Percentiles rank a stretch among this genome's conserved stretches.
Evolutionary conservation across 2,113 vertebrate species (phyloP).

Genomic region (Rhabdomys dilectus): DNA sequence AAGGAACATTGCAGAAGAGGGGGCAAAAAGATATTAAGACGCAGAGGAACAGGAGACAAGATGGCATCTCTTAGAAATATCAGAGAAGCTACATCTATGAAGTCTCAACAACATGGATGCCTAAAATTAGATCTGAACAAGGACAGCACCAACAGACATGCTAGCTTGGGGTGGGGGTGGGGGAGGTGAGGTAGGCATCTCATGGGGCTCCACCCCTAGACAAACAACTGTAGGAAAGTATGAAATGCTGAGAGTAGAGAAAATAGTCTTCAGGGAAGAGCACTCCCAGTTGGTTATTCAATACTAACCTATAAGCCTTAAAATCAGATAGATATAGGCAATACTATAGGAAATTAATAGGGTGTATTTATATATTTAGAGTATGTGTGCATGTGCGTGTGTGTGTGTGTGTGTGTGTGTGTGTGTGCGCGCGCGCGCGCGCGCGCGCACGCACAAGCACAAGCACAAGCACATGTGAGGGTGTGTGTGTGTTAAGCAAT

Average conservation of each 20-base stretch:
- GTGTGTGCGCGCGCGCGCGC: too few relatives aligned
- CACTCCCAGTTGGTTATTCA: not conserved
- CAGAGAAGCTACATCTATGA: not conserved
- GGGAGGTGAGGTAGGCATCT: too few relatives aligned
- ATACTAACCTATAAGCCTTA: not conserved
- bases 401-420: too few relatives aligned
- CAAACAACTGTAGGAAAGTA: not conserved
- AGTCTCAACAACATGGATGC: not conserved
- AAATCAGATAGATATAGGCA: not conserved
- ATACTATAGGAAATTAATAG: not conserved
- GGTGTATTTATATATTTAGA: not conserved
- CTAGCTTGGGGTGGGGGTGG: not conserved
- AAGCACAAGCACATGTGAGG: too few relatives aligned
- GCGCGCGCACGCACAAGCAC: too few relatives aligned
- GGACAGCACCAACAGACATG: not conserved
- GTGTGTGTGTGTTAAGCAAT: not conserved
- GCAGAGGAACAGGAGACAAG: not conserved
- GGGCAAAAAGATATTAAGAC: not conserved
- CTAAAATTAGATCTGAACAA: not conserved
- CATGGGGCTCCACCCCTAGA: not conserved
- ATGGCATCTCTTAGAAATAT: not conserved
- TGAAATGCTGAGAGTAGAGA: not conserved
- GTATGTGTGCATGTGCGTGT: not conserved
- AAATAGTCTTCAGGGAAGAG: not conserved
- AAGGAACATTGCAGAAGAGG: not conserved